phyloP scores from a whole-genome alignment of 2,113 vertebrate species.

The Cololabis saira region DNA sequence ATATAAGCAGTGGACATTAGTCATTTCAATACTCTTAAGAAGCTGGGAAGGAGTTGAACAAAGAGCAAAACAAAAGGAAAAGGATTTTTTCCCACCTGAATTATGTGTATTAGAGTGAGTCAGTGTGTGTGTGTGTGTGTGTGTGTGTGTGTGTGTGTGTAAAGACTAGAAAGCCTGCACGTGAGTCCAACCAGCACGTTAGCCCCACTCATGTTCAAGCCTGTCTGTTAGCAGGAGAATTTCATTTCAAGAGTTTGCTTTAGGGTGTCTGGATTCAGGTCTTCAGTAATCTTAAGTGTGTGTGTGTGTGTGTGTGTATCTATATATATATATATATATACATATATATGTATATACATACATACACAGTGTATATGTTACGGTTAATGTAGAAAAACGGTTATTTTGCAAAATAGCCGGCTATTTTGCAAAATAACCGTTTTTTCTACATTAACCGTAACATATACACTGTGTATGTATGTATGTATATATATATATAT shows the following conservation, averaged over 20 bases:
- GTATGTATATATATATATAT: no score
- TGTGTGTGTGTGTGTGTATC: no score
- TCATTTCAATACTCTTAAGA: not conserved
- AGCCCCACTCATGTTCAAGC: conserved; percentile 54
- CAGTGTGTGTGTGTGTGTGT: conserved; percentile 4
- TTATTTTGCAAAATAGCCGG: no score
- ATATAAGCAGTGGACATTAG: not conserved
- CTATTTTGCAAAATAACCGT: no score
- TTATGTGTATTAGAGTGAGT: conserved; percentile 22
- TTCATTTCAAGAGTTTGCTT: conserved; percentile 20
- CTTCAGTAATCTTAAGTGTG: not conserved
- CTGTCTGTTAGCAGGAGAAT: conserved; percentile 31
- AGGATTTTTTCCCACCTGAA: conserved; percentile 6
- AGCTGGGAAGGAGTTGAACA: not conserved
- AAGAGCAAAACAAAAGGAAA: not conserved
- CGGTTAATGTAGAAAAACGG: no score
- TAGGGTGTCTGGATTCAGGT: conserved; percentile 18
- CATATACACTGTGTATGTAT: no score
- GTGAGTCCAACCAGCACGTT: conserved; percentile 17
- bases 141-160: not conserved
- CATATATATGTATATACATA: no score
- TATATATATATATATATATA: no score
- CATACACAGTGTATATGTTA: no score
- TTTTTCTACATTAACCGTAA: no score
- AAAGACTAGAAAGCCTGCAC: conserved; percentile 33